Base-by-base conservation (phyloP, 2,888 invertebrate species). In the Brenthis daphne region DNA sequence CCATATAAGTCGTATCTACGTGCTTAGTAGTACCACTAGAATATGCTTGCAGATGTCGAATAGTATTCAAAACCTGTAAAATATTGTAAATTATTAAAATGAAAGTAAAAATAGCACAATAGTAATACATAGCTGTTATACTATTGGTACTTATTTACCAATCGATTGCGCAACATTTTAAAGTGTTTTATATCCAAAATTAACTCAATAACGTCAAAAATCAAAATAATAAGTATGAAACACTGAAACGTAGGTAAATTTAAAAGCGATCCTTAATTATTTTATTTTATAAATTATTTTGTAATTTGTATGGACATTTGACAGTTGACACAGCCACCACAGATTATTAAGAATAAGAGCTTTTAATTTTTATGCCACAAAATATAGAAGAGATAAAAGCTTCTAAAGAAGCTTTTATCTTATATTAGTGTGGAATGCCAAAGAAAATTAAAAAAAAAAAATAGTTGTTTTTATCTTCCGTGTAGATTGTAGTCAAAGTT, bases 1-100 rank as follows among this genome's bases (percentile, higher is more conserved):
- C 91, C 79, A 89, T 77, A 66, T 86, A 87, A 14, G 88, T 88
- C 16, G 87, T 85, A 71, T 90, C 89, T 57, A 84, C 74, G 16
- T 82, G 67, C 55, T 82, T 80, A 2, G 83, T 75, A 2, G 77
- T 77, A 72, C 81, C 80, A 70, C 86, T 86, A 70, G 82, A 80
- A 57, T 74, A 75, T 55, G 75, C 77, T 51, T 80, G 81, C 6
- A 84, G 53, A 55, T 70, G 68, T 51, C 69, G 73, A 2, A 73
- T 29, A 60, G 58, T 13, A 64, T 68, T 73, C 6, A 61, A 14
- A 51, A 55, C 54, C 75, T 75, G 69, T 48, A 74, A 71, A 57
- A 37, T 37, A 51, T 51, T 50, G 51, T n/a, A 12, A 37, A 67
- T 53, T 63, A 53, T 53, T 29, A 57, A 54, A 57, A 33, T 33